Conservation (phyloP, 1,140 invertebrate genomes). For the Chlorops oryzae region DNA sequence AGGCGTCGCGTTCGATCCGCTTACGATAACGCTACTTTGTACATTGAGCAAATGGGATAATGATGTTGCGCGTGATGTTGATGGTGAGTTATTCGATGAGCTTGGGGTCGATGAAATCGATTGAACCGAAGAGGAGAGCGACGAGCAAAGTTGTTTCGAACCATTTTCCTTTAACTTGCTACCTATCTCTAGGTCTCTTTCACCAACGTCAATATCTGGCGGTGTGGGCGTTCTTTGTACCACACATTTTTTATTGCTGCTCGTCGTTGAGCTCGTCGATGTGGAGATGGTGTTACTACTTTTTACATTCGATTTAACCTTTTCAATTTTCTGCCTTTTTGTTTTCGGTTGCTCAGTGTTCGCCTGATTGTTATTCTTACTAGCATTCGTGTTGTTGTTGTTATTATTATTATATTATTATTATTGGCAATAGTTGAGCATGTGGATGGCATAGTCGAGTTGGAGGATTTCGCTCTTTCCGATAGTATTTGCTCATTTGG, state of each 20-base stretch:
- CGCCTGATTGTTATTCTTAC: neutral
- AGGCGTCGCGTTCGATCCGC: neutral
- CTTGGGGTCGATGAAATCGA: constrained; percentile 30
- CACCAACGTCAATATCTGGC: constrained; percentile 25
- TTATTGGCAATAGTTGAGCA: too few species aligned
- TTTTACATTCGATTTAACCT: constrained; percentile 15
- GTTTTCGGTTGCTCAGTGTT: constrained; percentile 40
- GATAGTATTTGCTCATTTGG: too few species aligned
- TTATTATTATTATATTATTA: constrained; percentile 1
- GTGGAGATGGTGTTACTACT: neutral
- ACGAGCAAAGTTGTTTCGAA: constrained; percentile 39
- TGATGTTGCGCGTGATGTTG: constrained; percentile 33
- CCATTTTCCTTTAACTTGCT: constrained; percentile 19
- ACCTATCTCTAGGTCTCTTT: constrained; percentile 27
- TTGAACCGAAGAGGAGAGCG: constrained; percentile 34
- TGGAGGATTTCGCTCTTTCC: too few species aligned
- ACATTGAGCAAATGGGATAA: constrained; percentile 33
- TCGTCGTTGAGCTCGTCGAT: constrained; percentile 47
- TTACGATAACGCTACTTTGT: constrained; percentile 17
- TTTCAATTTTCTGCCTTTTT: constrained; percentile 42
- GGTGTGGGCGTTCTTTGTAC: too few species aligned
- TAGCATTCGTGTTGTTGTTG: constrained; percentile 2
- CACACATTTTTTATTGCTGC: too few species aligned
- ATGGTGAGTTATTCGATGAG: constrained; percentile 37
- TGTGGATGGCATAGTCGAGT: too few species aligned